Evolutionary conservation across 2,888 invertebrate species (phyloP), one percentile per base, ranked within the genome.

Genomic region (Microplitis manilae): DNA sequence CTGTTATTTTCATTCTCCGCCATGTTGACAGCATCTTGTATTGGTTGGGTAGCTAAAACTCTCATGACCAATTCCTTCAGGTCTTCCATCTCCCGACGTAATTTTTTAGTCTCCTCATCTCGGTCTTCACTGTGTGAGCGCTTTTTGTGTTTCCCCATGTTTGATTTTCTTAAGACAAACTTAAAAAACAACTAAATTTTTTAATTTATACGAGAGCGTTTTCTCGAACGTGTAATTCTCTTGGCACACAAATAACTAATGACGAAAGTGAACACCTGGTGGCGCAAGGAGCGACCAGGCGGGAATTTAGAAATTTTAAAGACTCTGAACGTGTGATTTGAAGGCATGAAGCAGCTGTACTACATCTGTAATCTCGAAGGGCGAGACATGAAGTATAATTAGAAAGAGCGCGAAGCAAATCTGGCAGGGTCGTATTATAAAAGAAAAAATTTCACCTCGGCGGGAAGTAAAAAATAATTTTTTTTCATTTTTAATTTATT

Each of bases 211-310:
- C 7, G 13, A 39, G 67, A 75, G 62, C 60, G 30, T 77, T 72
- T 75, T 17, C 69, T 70, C 70, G 69, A 73, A 77, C 70, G 71
- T 75, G 65, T 75, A 65, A 65, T 73, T 40, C 50, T 72, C 41
- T 68, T 67, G 73, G 68, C 77, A 77, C 73, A 73, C 39, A 73
- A 77, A 73, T 68, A 20, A 61, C 73, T 73, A 73, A 77, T 77
- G 73, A 77, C 68, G 64, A 73, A 20, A 77, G 68, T 68, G 68
- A 39, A 72, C 64, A 38, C 67, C 6, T 40, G 64, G 15, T 40
- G 73, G 61, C 77, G 69, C 68, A 9, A 77, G 17, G 61, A 64
- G 68, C 73, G 76, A 15, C 30, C 39, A 20, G 40, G 61, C 62
- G 69, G 39, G 38, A 60, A 40, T 60, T 39, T 9, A 68, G 73